Base-by-base conservation (phyloP, 2,113 vertebrate genomes). In the Stigmatopora nigra region DNA sequence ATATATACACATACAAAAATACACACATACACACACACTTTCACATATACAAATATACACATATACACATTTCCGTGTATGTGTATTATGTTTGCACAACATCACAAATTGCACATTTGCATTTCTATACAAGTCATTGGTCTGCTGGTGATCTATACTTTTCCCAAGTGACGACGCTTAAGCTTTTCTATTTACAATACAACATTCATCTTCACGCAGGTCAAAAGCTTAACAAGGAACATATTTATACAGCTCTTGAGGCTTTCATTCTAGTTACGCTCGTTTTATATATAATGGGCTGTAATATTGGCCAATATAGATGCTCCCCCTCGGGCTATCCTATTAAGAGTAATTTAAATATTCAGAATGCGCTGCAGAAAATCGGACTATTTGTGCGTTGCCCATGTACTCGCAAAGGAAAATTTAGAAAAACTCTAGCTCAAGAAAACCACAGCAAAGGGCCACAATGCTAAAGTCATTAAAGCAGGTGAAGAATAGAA, bases 401-500 rank as follows among this genome's bases (percentile, higher is more conserved):
- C 55, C 20, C n/a, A 4, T 61, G 10, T 41, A 48, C 63, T 49
- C 51, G 65, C 63, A 68, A 74, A 71, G 61, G 45, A 82, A 55
- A 77, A 80, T 69, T 82, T 73, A 74, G 48, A 75, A 69, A 65
- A 66, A 45, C 75, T 63, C 68, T 64, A 67, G 74, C 67, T 77
- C 74, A 82, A 82, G 70, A 41, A 88, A 84, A 84, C 73, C 75
- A 76, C 82, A 79, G 70, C 2, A 70, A 67, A 22, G 67, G 60
- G 44, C 66, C 55, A 63, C 47, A 65, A 69, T 69, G 60, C 65
- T 64, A 64, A 2, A 68, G 52, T 68, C 64, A 74, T 53, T 51
- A 60, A 53, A 65, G 67, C 68, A 70, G 51, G 76, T 61, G 38
- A 64, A 59, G 55, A 31, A 31, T 36, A 63, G 16, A 38, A n/a